These are phyloP conservation scores for Mechanitis messenoides DNA, from an alignment of 2,888 invertebrate genomes.

Conservation along the genomic window DNA sequence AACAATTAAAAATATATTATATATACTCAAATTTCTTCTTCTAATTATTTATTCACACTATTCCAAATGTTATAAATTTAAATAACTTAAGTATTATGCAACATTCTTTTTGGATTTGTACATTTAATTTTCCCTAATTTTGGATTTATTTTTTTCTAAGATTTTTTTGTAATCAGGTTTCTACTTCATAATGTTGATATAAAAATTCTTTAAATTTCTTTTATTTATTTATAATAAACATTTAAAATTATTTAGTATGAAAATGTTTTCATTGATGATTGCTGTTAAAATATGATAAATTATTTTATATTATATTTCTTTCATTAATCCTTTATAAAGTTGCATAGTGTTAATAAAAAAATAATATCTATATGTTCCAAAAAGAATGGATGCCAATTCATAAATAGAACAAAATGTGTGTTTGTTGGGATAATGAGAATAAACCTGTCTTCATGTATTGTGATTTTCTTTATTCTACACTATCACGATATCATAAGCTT, in stretches of 20 bases:
- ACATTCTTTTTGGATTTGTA: conserved; percentile 21
- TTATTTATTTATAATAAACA: too few relatives aligned
- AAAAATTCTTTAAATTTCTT: too few relatives aligned
- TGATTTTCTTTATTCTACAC: conserved; percentile 23
- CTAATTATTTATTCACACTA: conserved; percentile 30
- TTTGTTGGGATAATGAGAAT: conserved; percentile 26
- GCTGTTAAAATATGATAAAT: too few relatives aligned
- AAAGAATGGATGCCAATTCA: conserved; percentile 11
- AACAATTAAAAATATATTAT: conserved; percentile 15
- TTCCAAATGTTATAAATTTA: conserved; percentile 19
- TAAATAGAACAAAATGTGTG: conserved; percentile 17
- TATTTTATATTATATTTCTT: too few relatives aligned
- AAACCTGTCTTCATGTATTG: conserved; percentile 22
- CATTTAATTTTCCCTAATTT: too few relatives aligned
- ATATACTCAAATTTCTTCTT: conserved; percentile 27
- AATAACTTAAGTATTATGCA: conserved; percentile 19
- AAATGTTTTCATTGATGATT: too few relatives aligned
- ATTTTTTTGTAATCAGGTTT: too few relatives aligned
- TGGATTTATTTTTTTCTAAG: too few relatives aligned
- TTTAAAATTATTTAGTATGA: too few relatives aligned
- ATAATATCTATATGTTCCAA: background rate
- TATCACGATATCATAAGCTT: background rate
- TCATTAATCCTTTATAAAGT: too few relatives aligned
- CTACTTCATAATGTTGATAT: too few relatives aligned
- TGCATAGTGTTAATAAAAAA: too few relatives aligned